These are phyloP conservation scores for Crotalus helleri DNA, from an alignment of 2,113 vertebrate genomes.

Conservation along the genomic window DNA sequence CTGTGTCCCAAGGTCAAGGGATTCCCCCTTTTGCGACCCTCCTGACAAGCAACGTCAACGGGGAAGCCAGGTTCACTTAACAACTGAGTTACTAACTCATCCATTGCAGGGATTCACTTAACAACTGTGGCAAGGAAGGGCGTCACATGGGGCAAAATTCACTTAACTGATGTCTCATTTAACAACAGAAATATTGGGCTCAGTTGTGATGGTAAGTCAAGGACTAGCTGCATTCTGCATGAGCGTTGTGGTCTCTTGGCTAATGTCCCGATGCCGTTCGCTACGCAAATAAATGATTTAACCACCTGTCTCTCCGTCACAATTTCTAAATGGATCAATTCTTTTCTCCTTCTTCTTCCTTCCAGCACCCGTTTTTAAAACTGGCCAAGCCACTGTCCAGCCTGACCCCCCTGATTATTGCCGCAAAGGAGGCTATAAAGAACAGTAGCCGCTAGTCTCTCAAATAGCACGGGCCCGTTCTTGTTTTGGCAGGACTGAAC, in stretches of 20 bases:
- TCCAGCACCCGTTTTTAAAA: conserved; percentile 97
- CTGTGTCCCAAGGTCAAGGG: no score
- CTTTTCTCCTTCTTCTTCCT: conserved; percentile 21
- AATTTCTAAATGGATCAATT: conserved; percentile 24
- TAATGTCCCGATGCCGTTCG: not conserved
- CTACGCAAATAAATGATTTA: not conserved
- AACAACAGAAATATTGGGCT: not conserved
- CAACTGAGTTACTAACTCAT: not conserved
- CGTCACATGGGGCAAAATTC: not conserved
- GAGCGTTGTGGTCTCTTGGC: not conserved
- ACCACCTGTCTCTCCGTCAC: not conserved
- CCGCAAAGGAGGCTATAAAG: conserved; percentile 99
- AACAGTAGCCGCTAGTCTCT: conserved; percentile 92
- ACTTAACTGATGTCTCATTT: not conserved
- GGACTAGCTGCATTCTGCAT: not conserved
- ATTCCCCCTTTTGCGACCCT: no score
- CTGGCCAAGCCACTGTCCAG: conserved; percentile 98
- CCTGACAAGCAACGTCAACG: no score
- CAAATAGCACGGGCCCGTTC: conserved; percentile 58
- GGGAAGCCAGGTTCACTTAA: not conserved
- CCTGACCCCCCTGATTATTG: conserved; percentile 97
- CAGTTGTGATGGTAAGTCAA: not conserved
- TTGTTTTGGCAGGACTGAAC: conserved; percentile 67
- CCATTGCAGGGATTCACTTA: no score
- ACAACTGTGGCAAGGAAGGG: not conserved